Evolutionary conservation across 2,797 vertebrate species (phyloP).

Genomic region (Myripristis jacobus): DNA sequence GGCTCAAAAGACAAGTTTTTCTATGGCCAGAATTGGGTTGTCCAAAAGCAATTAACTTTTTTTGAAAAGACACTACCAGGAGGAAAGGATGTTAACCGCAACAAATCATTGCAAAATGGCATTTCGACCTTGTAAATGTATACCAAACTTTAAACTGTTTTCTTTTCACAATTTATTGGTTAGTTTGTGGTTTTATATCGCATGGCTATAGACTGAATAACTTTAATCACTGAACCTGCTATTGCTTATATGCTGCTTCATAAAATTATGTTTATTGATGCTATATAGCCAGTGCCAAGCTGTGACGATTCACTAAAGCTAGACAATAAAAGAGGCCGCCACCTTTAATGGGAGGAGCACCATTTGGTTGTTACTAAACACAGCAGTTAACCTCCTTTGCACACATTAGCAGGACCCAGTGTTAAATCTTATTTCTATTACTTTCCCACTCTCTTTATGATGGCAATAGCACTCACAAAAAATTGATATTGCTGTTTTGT

Average conservation of each 20-base stretch:
- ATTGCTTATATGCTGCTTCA: slow-evolving; percentile 67
- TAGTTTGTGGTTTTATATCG: slow-evolving; percentile 49
- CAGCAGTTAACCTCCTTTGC: slow-evolving; percentile 82
- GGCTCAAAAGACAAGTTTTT: slow-evolving; percentile 50
- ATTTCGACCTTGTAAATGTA: slow-evolving; percentile 55
- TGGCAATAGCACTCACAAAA: slow-evolving; percentile 73
- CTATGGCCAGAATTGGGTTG: slow-evolving; percentile 21
- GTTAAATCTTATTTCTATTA: slow-evolving; percentile 84
- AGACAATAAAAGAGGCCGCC: slow-evolving; percentile 77
- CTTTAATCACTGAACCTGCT: slow-evolving; percentile 58
- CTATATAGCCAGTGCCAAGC: slow-evolving; percentile 70
- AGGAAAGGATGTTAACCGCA: slow-evolving; percentile 30
- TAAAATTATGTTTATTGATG: slow-evolving; percentile 79
- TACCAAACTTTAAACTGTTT: slow-evolving; percentile 37
- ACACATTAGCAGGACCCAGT: slow-evolving; percentile 75
- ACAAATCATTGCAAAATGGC: slow-evolving; percentile 46
- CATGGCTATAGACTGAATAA: slow-evolving; percentile 47
- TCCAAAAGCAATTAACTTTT: slow-evolving; percentile 28
- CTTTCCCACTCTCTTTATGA: slow-evolving; percentile 78
- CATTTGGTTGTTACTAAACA: slow-evolving; percentile 81
- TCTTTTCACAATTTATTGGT: slow-evolving; percentile 44
- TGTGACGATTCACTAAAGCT: slow-evolving; percentile 75
- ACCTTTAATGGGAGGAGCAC: slow-evolving; percentile 77
- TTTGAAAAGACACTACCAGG: slow-evolving; percentile 18
- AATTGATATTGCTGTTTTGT: slow-evolving; percentile 75